phyloP scores from a whole-genome alignment of 1,140 invertebrate genomes.

The Drosophila teissieri region DNA sequence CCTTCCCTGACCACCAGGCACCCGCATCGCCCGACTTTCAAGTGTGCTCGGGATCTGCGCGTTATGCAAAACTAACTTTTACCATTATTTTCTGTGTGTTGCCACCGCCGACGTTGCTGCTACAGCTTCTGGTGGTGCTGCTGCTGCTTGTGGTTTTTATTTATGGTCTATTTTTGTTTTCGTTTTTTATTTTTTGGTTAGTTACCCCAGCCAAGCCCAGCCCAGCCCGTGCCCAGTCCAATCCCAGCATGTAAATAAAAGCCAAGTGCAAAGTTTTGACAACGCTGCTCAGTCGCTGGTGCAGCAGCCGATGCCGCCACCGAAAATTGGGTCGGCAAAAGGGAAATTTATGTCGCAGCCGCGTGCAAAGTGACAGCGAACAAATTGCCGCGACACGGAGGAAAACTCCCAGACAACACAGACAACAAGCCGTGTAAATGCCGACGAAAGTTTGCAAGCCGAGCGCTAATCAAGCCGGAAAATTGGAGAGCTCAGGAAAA shows the following conservation, averaged over 20 bases:
- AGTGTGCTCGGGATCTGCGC: slow-evolving; percentile 68
- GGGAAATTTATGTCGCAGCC: slow-evolving; percentile 81
- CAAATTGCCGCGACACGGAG: slow-evolving; percentile 72
- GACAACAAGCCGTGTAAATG: slow-evolving; percentile 52
- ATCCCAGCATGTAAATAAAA: slow-evolving; percentile 69
- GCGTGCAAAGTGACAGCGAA: slow-evolving; percentile 81
- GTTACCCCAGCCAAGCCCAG: slow-evolving; percentile 42
- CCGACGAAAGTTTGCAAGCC: slow-evolving; percentile 25
- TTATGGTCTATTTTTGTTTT: slow-evolving; percentile 81
- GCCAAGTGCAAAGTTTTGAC: slow-evolving; percentile 81
- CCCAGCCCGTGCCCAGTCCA: no score
- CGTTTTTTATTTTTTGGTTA: slow-evolving; percentile 71
- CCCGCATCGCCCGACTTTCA: slow-evolving; percentile 51
- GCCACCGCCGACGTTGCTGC: slow-evolving; percentile 35
- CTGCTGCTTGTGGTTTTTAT: slow-evolving; percentile 74
- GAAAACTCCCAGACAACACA: neutral
- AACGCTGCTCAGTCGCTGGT: slow-evolving; percentile 68
- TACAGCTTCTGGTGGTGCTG: slow-evolving; percentile 13
- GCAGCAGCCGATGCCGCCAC: slow-evolving; percentile 51
- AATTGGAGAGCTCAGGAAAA: slow-evolving; percentile 2
- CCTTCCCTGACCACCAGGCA: slow-evolving; percentile 24
- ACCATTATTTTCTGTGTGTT: slow-evolving; percentile 77
- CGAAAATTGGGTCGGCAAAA: slow-evolving; percentile 78
- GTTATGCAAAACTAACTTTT: slow-evolving; percentile 83
- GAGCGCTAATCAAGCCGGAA: slow-evolving; percentile 49